phyloP scores from a whole-genome alignment of 2,113 vertebrate genomes.

The Jacana jacana region DNA sequence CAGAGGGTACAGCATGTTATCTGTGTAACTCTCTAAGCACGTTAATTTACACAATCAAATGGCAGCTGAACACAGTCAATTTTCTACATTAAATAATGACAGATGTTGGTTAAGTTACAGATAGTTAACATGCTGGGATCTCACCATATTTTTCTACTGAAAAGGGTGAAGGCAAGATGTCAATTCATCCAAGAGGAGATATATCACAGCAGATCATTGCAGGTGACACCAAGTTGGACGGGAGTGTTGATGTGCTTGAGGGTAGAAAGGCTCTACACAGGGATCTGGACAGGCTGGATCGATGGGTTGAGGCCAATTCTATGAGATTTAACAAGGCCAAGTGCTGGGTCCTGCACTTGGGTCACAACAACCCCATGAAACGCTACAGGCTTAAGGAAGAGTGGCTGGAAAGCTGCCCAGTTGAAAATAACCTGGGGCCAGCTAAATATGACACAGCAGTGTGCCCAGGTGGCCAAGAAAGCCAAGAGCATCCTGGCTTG shows the following conservation, averaged over 20 bases:
- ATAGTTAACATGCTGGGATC: constrained; percentile 17
- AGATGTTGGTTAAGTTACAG: neutral
- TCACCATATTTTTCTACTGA: constrained; percentile 40
- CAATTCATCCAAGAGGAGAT: constrained; percentile 17
- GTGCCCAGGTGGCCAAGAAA: neutral
- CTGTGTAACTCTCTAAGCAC: neutral
- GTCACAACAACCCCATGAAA: neutral
- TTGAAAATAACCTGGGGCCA: neutral
- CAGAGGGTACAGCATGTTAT: neutral
- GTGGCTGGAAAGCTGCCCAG: neutral
- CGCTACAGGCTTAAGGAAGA: neutral
- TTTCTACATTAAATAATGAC: neutral
- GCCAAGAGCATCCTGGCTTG: neutral
- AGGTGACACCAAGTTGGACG: neutral
- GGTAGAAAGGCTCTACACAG: neutral
- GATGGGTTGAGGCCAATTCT: neutral
- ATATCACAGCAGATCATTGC: neutral
- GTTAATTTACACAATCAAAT: neutral
- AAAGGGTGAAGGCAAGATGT: constrained; percentile 15
- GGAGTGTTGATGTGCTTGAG: neutral
- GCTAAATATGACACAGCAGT: neutral
- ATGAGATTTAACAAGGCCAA: neutral
- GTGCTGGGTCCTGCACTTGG: neutral
- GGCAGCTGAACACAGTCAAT: neutral
- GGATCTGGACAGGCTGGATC: neutral